Base-by-base conservation (phyloP, 2,797 vertebrate genomes). In the Poeciliopsis presidionis region DNA sequence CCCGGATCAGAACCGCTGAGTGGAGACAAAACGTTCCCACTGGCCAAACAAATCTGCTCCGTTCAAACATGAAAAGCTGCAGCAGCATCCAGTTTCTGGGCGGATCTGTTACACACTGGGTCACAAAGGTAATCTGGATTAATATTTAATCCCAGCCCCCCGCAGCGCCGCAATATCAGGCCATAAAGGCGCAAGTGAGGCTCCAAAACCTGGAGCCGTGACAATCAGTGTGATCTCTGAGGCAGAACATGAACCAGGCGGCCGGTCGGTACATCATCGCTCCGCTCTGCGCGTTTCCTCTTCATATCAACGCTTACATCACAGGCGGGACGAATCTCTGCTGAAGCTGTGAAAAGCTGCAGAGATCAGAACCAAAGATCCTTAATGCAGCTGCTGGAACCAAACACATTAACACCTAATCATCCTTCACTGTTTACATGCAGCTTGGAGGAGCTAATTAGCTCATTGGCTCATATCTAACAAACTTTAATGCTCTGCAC, bases 181-280 rank as follows among this genome's bases (percentile, higher is more conserved):
- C 87, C 79, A 79, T 89, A 83, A 84, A 84, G 81, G 55, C 83
- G 83, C 84, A 74, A 76, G 84, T 80, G 72, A 49, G 61, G n/a
- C n/a, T n/a, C n/a, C 91, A 91, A 92, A 94, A 91, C 87, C 77
- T 83, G 86, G 71, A 84, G 78, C 92, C 83, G 5, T 87, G 90
- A 93, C 89, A 86, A 94, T 93, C 91, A 88, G 87, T 43, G 55
- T 59, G 86, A 92, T 91, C 92, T 93, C 72, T 83, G 87, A 89
- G 86, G 86, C 91, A 86, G 92, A 93, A 94, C 93, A 95, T 93
- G 87, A 94, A 94, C 86, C 91, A 89, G 90, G 87, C 86, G 85
- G 91, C 88, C 65, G 89, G 72, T 88, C 75, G 41, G 63, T 74
- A 82, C 76, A 93, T 91, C 88, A 90, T 75, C 2, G 51, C 77